Conservation (phyloP, 2,113 vertebrate species). For the Myocastor coypus region DNA sequence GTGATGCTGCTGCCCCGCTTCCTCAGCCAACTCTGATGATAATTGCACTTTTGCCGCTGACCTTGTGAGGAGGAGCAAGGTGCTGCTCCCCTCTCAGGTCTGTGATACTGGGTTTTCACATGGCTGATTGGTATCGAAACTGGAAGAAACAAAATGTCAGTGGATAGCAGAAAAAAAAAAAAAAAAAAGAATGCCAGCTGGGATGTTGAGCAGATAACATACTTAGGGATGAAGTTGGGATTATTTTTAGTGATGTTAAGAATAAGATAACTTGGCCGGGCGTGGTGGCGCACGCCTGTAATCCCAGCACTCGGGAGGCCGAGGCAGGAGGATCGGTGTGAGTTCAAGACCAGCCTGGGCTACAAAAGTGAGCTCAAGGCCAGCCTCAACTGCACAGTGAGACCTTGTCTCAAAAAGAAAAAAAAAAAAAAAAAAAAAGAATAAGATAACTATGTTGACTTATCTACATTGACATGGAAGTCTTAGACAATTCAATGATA, state of each 20-base stretch:
- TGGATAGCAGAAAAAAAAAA: constrained; percentile 38
- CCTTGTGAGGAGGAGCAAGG: constrained; percentile 44
- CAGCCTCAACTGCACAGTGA: too few species aligned
- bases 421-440: too few species aligned
- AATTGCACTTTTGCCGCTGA: too few species aligned
- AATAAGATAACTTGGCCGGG: not conserved
- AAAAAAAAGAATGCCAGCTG: constrained; percentile 15
- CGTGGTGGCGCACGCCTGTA: too few species aligned
- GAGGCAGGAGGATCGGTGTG: too few species aligned
- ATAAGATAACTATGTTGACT: not conserved
- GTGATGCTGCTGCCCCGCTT: too few species aligned
- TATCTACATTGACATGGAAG: not conserved
- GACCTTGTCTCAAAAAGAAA: too few species aligned
- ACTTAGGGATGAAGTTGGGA: constrained; percentile 36
- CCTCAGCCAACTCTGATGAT: too few species aligned
- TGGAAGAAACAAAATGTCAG: constrained; percentile 77
- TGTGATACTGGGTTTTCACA: constrained; percentile 77
- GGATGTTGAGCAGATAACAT: constrained; percentile 18
- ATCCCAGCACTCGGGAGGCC: too few species aligned
- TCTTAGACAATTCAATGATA: not conserved
- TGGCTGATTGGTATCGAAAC: constrained; percentile 73
- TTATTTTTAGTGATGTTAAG: not conserved
- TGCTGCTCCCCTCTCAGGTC: constrained; percentile 35
- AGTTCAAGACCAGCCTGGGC: too few species aligned
- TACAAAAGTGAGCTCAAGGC: too few species aligned